Evolutionary conservation across 2,888 invertebrate genomes (phyloP).

Genomic region (Nephrotoma flavescens): DNA sequence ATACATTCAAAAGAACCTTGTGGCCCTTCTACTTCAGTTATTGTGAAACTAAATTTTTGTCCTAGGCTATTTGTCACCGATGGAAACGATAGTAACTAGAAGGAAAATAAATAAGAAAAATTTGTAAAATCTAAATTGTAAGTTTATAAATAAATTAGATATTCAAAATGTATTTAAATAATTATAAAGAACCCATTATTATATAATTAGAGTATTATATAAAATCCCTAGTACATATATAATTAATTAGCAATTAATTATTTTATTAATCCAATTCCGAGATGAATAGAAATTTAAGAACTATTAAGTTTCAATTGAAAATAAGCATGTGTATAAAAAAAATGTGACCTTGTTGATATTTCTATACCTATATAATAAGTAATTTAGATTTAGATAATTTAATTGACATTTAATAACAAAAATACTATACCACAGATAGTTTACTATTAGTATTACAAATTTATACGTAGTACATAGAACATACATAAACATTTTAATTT

Average conservation of each 20-base stretch:
- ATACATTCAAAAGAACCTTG: slow-evolving; percentile 92
- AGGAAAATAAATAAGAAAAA: slow-evolving; percentile 24
- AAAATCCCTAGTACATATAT: too few species aligned
- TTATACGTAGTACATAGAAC: not conserved
- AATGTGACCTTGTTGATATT: not conserved
- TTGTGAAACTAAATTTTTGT: slow-evolving; percentile 31
- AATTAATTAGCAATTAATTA: too few species aligned
- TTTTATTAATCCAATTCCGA: too few species aligned
- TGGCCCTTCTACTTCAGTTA: slow-evolving; percentile 56
- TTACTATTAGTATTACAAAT: not conserved
- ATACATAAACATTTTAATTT: not conserved
- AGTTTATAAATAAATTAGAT: not conserved
- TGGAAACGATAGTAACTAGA: slow-evolving; percentile 63
- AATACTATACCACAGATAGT: not conserved
- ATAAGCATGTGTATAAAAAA: not conserved
- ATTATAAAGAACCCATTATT: not conserved
- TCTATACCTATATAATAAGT: not conserved
- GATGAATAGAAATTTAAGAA: too few species aligned
- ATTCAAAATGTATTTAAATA: not conserved
- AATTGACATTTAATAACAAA: not conserved
- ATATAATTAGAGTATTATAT: not conserved
- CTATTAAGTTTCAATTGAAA: too few species aligned
- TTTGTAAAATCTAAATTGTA: not conserved
- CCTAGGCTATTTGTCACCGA: slow-evolving; percentile 30
- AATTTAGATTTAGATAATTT: not conserved